Evolutionary conservation across 2,888 invertebrate genomes (phyloP), one percentile per base, ranked within the genome.

Genomic region (Polyommatus iphigenia): DNA sequence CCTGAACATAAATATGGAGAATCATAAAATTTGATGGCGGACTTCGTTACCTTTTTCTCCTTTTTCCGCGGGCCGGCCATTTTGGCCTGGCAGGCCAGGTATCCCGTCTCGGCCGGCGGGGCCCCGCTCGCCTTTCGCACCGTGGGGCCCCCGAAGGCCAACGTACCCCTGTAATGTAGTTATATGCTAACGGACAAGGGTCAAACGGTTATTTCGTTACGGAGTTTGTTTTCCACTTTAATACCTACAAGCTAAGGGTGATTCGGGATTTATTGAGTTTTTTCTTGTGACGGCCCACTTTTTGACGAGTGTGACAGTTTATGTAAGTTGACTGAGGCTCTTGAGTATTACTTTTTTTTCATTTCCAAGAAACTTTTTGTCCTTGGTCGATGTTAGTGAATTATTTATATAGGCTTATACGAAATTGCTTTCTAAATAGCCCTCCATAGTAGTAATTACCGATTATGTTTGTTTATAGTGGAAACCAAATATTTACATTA

Each of bases 11-110:
- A 93, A 93, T 93, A 91, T 90, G 90, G 89, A 88, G 89, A 85
- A 89, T 89, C 91, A 93, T 94, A 93, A 93, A 93, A 93, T 92
- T 94, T 93, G 89, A 93, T 92, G 92, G 92, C 89, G 88, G 88
- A 92, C 90, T 91, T 88, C 88, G 86, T 89, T 95, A 87, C 96
- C 96, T 90, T 96, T 96, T 84, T 96, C 96, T 79, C 97, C 97
- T 89, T 97, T 97, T 85, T 96, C 96, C 13, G 97, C 97, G 77
- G 96, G 96, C 82, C 93, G 88, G 84, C 95, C 88, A 90, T 95
- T 89, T 81, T 94, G 84, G 87, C 95, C 89, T 80, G 95, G 90
- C 82, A 95, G 84, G 80, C 96, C 95, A 50, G 97, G 96, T 71
- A 95, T 90, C 4, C 97, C 97, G 78, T 96, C 96, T 80, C 96